A percentile compares a stretch with the other conserved stretches of the same genome.
Evolutionary conservation across 2,888 invertebrate species (phyloP).

Genomic region (Amitus sp.): DNA sequence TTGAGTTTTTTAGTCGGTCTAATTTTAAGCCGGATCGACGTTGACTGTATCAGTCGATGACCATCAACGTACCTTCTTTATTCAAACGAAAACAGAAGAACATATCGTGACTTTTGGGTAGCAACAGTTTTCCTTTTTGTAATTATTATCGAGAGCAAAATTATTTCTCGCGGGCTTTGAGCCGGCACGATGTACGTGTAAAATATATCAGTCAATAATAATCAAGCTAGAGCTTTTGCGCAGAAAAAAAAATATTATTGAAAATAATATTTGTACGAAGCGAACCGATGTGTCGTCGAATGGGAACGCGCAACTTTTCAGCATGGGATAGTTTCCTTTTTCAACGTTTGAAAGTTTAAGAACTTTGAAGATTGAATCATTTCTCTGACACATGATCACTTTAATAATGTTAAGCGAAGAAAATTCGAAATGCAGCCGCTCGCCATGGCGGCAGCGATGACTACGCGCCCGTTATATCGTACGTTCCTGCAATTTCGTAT

Average conservation of each 20-base stretch:
- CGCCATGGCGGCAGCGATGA: constrained; percentile 42
- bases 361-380: constrained; percentile 43
- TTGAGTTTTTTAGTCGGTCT: constrained; percentile 14
- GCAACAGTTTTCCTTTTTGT: constrained; percentile 28
- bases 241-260: constrained; percentile 11
- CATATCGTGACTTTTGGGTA: constrained; percentile 48
- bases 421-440: constrained; percentile 45
- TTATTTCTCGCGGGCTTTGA: constrained; percentile 2
- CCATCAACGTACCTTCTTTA: constrained; percentile 43
- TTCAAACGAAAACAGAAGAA: constrained; percentile 31
- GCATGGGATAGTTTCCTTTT: too few relatives aligned
- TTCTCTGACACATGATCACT: constrained; percentile 54
- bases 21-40: constrained; percentile 26
- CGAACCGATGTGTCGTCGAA: constrained; percentile 15
- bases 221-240: constrained; percentile 6
- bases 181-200: not conserved
- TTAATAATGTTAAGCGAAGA: constrained; percentile 41
- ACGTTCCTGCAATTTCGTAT: constrained; percentile 28
- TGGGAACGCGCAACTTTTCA: constrained; percentile 23
- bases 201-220: constrained; percentile 11
- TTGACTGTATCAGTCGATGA: constrained; percentile 34
- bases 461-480: constrained; percentile 41
- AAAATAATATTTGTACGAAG: constrained; percentile 9
- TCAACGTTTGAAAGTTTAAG: too few relatives aligned
- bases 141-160: not conserved